Evolutionary conservation across 2,113 vertebrate species (phyloP).

Genomic region (Cheirogaleus medius): DNA sequence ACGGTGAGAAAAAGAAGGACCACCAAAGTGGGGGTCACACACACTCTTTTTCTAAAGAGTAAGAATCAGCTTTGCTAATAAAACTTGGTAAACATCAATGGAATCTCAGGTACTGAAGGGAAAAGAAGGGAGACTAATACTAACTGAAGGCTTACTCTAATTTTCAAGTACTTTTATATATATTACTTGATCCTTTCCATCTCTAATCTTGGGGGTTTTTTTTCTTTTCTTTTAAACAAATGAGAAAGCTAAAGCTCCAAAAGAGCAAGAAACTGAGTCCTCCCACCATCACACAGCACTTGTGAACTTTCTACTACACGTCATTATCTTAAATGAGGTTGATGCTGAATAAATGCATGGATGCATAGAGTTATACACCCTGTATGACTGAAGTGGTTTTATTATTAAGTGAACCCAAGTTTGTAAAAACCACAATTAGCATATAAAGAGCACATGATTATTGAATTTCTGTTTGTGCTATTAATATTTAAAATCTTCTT

Average conservation of each 20-base stretch:
- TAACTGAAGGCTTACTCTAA: not conserved
- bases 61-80: not conserved
- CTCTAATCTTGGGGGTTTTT: not conserved
- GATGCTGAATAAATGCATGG: not conserved
- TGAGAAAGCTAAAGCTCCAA: not conserved
- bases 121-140: not conserved
- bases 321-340: not conserved
- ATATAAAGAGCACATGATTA: not conserved
- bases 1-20: not conserved
- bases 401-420: not conserved
- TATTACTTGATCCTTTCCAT: not conserved
- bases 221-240: not conserved
- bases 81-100: not conserved
- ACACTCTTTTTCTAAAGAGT: not conserved
- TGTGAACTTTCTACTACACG: not conserved
- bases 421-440: not conserved
- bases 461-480: not conserved
- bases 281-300: not conserved
- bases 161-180: not conserved
- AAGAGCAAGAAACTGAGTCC: not conserved
- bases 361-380: not conserved
- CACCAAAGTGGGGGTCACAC: not conserved
- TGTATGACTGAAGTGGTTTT: not conserved
- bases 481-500: conserved; percentile 6
- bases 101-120: not conserved